Percentiles rank a stretch among this genome's conserved stretches.
These are phyloP conservation scores for Channallabes apus DNA, from an alignment of 2,797 vertebrate genomes.

Conservation along the genomic window DNA sequence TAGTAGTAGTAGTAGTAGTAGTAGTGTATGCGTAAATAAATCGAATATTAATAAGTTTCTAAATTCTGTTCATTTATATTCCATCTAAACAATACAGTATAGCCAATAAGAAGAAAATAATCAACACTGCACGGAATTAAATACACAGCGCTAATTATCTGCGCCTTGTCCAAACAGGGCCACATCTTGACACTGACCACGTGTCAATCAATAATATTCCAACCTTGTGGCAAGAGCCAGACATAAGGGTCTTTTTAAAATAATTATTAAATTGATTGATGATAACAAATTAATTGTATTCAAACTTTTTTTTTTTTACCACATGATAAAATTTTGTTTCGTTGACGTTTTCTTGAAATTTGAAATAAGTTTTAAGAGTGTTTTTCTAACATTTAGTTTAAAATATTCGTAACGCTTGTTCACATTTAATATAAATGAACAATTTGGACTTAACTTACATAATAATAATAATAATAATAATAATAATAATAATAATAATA, in stretches of 20 bases:
- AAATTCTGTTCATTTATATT: neutral
- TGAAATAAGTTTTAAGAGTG: neutral
- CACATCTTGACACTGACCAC: neutral
- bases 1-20: constrained; percentile 4
- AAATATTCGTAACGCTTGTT: neutral
- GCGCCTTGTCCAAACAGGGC: neutral
- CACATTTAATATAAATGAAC: neutral
- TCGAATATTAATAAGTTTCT: neutral
- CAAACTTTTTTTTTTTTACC: neutral
- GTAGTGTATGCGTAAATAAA: neutral
- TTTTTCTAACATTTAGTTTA: neutral
- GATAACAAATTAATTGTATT: neutral
- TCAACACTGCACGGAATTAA: neutral
- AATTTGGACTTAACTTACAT: neutral
- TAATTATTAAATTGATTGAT: neutral
- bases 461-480: constrained; percentile 12
- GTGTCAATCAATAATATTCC: neutral
- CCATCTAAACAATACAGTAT: neutral
- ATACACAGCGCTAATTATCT: neutral
- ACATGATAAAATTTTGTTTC: neutral
- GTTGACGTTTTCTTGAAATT: neutral
- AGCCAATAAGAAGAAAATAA: neutral
- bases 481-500: constrained; percentile 34
- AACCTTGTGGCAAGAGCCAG: no score
- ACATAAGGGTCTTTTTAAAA: neutral